Conservation (phyloP, 2,888 invertebrate species). For the Nephrotoma guestfalica region DNA sequence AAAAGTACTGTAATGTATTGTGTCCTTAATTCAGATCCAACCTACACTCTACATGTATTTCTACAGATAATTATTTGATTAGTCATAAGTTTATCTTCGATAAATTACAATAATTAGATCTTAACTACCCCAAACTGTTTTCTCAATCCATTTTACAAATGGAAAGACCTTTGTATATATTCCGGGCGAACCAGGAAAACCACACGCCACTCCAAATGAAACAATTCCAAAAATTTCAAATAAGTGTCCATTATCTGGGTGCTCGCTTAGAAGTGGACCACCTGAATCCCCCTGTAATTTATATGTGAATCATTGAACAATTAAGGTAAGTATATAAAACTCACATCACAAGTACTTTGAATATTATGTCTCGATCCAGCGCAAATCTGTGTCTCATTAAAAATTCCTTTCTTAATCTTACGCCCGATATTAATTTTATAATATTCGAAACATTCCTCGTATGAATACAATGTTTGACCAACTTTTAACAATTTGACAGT, state of each 20-base stretch:
- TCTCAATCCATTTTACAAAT: no score
- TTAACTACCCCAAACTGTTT: no score
- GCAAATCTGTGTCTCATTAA: no score
- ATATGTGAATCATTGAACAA: neutral
- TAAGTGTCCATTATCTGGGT: constrained; percentile 26
- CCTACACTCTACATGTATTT: no score
- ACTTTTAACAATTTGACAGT: neutral
- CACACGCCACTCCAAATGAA: constrained; percentile 34
- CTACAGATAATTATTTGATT: no score
- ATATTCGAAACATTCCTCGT: neutral
- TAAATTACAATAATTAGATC: no score
- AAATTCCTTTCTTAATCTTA: neutral
- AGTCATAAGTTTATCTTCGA: no score
- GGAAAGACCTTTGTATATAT: no score
- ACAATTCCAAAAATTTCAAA: constrained; percentile 37
- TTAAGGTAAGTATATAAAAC: neutral
- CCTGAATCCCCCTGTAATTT: constrained; percentile 43
- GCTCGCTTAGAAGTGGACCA: constrained; percentile 39
- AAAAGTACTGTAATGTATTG: no score
- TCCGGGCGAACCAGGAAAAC: no score
- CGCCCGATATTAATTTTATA: neutral
- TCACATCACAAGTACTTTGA: neutral
- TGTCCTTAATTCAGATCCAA: no score
- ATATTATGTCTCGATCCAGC: neutral
- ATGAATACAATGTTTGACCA: neutral